Evolutionary conservation across 2,797 vertebrate species (phyloP).

Genomic region (Delichon dasypus): DNA sequence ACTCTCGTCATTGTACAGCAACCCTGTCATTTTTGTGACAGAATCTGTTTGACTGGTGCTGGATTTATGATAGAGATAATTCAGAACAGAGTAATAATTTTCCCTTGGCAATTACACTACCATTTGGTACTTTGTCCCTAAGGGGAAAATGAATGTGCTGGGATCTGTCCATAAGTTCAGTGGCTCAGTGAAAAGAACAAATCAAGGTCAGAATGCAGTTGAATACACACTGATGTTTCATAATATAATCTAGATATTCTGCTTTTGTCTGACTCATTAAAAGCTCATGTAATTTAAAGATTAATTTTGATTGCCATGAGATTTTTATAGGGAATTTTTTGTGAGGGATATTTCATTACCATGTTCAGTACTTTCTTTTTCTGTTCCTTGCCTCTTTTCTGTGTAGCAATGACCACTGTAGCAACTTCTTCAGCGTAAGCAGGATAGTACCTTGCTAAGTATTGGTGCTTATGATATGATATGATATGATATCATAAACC

Average conservation of each 20-base stretch:
- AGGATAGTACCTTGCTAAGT: neutral
- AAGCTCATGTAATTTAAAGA: slow-evolving; percentile 28
- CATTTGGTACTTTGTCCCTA: slow-evolving; percentile 82
- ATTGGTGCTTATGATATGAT: neutral
- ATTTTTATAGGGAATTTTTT: neutral
- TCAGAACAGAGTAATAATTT: slow-evolving; percentile 79
- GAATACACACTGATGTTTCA: slow-evolving; percentile 3
- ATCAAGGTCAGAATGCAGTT: slow-evolving; percentile 76
- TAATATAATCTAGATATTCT: slow-evolving; percentile 15
- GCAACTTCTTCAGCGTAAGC: neutral
- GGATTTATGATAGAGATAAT: slow-evolving; percentile 82
- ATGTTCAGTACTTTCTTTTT: neutral
- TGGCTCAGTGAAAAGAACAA: slow-evolving; percentile 66
- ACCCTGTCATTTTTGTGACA: slow-evolving; percentile 71
- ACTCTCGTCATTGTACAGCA: slow-evolving; percentile 59
- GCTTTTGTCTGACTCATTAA: slow-evolving; percentile 46
- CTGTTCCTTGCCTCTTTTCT: neutral
- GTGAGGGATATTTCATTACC: neutral
- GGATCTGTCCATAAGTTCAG: slow-evolving; percentile 75
- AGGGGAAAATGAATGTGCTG: slow-evolving; percentile 76
- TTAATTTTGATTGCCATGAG: neutral
- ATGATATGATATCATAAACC: neutral
- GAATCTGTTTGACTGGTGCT: slow-evolving; percentile 71
- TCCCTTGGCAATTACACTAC: slow-evolving; percentile 80
- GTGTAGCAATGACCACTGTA: neutral